Evolutionary conservation across 2,113 vertebrate genomes (phyloP).

Genomic region (Microtus ochrogaster): DNA sequence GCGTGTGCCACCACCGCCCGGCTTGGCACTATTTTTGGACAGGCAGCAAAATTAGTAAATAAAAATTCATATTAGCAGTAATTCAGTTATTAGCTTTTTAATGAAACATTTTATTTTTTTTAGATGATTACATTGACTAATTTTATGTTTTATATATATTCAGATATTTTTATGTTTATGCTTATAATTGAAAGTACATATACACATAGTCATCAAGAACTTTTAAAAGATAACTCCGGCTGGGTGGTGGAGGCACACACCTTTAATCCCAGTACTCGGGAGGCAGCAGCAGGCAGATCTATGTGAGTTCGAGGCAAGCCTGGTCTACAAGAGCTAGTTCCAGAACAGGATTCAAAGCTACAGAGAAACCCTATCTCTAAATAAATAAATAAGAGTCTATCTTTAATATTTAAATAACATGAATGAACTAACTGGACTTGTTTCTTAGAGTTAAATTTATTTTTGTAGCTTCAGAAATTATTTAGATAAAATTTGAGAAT

Average conservation of each 20-base stretch:
- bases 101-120: conserved; percentile 11
- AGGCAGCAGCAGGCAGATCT: too few species aligned
- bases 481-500: conserved; percentile 40
- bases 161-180: conserved; percentile 2
- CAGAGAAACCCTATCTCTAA: too few species aligned
- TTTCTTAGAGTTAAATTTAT: background rate
- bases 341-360: too few species aligned
- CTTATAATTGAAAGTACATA: background rate
- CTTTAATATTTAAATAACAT: background rate
- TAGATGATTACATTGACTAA: conserved; percentile 16
- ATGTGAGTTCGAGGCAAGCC: too few species aligned
- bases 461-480: conserved; percentile 35
- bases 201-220: background rate
- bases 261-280: too few species aligned
- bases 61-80: background rate
- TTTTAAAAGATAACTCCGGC: background rate
- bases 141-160: background rate
- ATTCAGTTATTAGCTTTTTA: background rate
- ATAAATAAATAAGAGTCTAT: background rate
- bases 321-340: too few species aligned
- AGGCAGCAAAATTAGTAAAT: background rate
- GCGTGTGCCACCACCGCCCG: too few species aligned
- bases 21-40: conserved; percentile 1
- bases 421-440: background rate
- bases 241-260: too few species aligned